Percentiles rank a stretch among this genome's conserved stretches.
These are phyloP conservation scores for Rhagonycha lutea DNA, from an alignment of 2,888 invertebrate species.

Conservation along the genomic window DNA sequence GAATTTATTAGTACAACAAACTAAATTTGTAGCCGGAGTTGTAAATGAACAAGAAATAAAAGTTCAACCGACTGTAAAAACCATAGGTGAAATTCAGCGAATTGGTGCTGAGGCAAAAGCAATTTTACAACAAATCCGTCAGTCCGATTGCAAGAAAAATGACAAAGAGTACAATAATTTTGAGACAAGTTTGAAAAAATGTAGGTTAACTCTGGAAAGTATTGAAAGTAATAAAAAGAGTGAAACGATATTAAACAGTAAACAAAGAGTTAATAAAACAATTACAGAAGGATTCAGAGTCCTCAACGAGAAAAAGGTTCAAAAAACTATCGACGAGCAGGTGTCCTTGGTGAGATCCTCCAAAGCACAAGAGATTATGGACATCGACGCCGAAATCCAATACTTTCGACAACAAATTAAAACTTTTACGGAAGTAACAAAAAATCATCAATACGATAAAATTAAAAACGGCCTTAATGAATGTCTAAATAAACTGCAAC, in stretches of 20 bases:
- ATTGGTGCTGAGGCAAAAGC: constrained; percentile 14
- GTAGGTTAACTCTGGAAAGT: not conserved
- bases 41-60: constrained; percentile 11
- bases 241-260: constrained; percentile 16
- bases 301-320: constrained; percentile 1
- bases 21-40: not conserved
- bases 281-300: constrained; percentile 7
- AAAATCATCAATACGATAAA: constrained; percentile 20
- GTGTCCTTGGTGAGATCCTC: constrained; percentile 4
- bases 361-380: constrained; percentile 22
- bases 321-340: not conserved
- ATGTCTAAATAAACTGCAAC: constrained; percentile 15
- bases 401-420: constrained; percentile 25
- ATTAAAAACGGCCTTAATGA: constrained; percentile 18
- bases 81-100: constrained; percentile 19
- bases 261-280: constrained; percentile 9
- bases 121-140: constrained; percentile 14
- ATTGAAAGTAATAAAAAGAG: constrained; percentile 17
- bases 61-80: constrained; percentile 14
- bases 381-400: constrained; percentile 23
- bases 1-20: constrained; percentile 5
- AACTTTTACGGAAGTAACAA: constrained; percentile 16
- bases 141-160: constrained; percentile 9
- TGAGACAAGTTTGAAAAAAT: constrained; percentile 4
- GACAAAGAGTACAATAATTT: constrained; percentile 11